Evolutionary conservation across 2,888 invertebrate genomes (phyloP).

Genomic region (Oscheius myriophilus): DNA sequence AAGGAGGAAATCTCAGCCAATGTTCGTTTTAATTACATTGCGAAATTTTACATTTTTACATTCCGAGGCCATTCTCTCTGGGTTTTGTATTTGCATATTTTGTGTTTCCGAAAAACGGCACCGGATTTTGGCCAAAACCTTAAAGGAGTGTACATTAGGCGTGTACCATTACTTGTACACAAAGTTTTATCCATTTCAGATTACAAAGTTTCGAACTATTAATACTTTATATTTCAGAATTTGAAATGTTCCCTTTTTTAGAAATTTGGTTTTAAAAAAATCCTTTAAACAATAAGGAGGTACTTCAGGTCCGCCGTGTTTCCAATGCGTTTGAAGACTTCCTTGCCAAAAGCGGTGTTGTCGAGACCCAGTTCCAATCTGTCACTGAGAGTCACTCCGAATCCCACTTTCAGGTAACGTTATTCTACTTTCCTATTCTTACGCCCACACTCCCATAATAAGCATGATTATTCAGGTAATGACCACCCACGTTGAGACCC

Average conservation of each 20-base stretch:
- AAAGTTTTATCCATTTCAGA: no score
- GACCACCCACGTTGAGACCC: slow-evolving; percentile 20
- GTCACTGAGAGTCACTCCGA: slow-evolving; percentile 15
- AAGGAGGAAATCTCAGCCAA: slow-evolving; percentile 6
- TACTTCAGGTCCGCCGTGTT: slow-evolving; percentile 17
- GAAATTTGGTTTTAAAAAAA: no score
- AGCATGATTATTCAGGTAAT: neutral
- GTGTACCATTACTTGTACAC: no score
- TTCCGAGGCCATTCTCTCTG: no score
- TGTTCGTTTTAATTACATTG: neutral
- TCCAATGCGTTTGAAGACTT: slow-evolving; percentile 25
- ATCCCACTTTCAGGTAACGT: slow-evolving; percentile 8
- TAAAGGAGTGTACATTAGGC: no score
- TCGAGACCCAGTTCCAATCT: slow-evolving; percentile 8
- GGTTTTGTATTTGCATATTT: no score
- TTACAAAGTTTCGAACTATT: no score
- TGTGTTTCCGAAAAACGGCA: no score
- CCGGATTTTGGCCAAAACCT: no score
- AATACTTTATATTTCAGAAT: no score
- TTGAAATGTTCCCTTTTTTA: no score
- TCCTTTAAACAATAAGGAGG: neutral
- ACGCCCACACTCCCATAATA: neutral
- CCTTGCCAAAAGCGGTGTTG: slow-evolving; percentile 15
- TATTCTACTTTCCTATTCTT: neutral
- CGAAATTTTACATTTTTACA: no score